These are phyloP conservation scores for Actias luna DNA, from an alignment of 2,888 invertebrate genomes.

Conservation along the genomic window DNA sequence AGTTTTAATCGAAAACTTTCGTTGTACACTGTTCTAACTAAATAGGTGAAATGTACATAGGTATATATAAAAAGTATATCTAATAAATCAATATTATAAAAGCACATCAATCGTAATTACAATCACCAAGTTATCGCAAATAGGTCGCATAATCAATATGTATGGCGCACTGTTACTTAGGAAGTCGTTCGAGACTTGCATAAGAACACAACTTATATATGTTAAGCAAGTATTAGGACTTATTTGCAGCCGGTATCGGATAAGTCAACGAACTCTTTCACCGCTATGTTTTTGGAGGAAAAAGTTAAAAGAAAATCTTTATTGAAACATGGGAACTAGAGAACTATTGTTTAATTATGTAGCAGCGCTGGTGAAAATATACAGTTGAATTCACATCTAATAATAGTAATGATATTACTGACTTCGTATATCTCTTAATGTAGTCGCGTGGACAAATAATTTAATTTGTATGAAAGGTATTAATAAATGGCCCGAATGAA, in stretches of 20 bases:
- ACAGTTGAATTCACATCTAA: too few relatives aligned
- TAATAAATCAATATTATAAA: slow-evolving; percentile 22
- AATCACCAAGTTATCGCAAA: slow-evolving; percentile 19
- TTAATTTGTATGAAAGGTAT: too few relatives aligned
- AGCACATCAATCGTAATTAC: slow-evolving; percentile 19
- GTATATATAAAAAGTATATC: not conserved
- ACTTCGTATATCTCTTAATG: too few relatives aligned
- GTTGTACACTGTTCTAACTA: too few relatives aligned
- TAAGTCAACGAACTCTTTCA: slow-evolving; percentile 54
- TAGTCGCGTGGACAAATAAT: too few relatives aligned
- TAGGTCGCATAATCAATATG: slow-evolving; percentile 54
- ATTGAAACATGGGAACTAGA: not conserved
- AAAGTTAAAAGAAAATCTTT: slow-evolving; percentile 40
- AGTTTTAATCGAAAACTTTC: too few relatives aligned
- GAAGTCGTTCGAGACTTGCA: slow-evolving; percentile 46
- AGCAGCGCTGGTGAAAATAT: not conserved
- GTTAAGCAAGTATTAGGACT: slow-evolving; percentile 57
- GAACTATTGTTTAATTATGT: not conserved
- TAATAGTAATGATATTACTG: too few relatives aligned
- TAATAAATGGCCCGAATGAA: too few relatives aligned
- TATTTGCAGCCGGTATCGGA: slow-evolving; percentile 55
- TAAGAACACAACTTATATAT: slow-evolving; percentile 43
- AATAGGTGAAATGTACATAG: not conserved
- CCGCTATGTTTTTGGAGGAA: slow-evolving; percentile 51
- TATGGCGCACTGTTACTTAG: slow-evolving; percentile 54